A percentile compares a stretch with the other conserved stretches of the same genome.
These are phyloP conservation scores for Brachypteracias leptosomus DNA, from an alignment of 2,113 vertebrate genomes.

Conservation along the genomic window DNA sequence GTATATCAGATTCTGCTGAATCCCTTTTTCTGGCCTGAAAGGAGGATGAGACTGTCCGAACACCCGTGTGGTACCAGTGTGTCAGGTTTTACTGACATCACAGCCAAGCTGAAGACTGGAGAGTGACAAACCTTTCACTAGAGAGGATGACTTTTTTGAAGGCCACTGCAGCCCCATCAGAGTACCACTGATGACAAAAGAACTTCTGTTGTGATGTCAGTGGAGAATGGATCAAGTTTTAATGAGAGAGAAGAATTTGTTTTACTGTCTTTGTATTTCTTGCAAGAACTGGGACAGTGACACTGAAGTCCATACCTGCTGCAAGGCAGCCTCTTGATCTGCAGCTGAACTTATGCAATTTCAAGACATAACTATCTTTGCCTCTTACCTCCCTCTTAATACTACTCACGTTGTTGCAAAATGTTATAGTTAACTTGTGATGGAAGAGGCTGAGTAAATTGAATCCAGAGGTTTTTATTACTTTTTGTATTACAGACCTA, in stretches of 20 bases:
- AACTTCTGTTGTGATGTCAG: neutral
- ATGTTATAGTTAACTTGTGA: neutral
- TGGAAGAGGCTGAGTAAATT: conserved; percentile 43
- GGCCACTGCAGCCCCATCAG: neutral
- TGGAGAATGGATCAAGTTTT: neutral
- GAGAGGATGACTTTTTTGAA: neutral
- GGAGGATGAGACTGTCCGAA: neutral
- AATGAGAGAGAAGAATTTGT: neutral
- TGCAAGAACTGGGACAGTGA: neutral
- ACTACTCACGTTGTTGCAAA: neutral
- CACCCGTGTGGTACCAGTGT: neutral
- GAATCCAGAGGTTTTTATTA: conserved; percentile 47
- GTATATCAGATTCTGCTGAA: conserved; percentile 47
- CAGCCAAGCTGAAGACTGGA: neutral
- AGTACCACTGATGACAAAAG: neutral
- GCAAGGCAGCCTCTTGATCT: neutral
- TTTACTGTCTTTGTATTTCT: neutral
- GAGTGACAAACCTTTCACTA: neutral
- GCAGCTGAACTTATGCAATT: neutral
- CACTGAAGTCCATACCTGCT: neutral
- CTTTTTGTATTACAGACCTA: conserved; percentile 42
- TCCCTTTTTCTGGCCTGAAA: conserved; percentile 25
- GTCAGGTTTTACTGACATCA: conserved; percentile 60
- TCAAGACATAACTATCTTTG: neutral
- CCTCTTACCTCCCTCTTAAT: neutral